A percentile compares a stretch with the other conserved stretches of the same genome.
These are phyloP conservation scores for Danio jaintianensis DNA, from an alignment of 2,797 vertebrate genomes.

Conservation along the genomic window DNA sequence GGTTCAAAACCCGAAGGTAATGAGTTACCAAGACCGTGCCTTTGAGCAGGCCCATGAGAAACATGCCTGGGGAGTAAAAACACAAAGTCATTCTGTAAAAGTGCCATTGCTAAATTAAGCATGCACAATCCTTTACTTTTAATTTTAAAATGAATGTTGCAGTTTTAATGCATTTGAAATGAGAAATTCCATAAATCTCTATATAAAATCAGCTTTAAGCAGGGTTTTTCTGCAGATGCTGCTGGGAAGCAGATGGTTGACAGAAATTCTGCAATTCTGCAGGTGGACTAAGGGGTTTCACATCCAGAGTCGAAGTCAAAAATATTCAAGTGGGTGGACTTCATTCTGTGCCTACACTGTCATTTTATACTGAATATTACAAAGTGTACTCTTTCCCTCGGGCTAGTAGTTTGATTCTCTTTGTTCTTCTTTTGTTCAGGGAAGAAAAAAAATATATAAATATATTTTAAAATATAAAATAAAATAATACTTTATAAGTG, in stretches of 20 bases:
- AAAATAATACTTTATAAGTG: too few relatives aligned
- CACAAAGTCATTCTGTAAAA: neutral
- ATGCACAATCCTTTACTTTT: neutral
- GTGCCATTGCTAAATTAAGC: neutral
- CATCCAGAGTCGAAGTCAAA: neutral
- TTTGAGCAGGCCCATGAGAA: neutral
- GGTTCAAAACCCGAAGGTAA: conserved; percentile 14
- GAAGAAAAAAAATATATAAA: too few relatives aligned
- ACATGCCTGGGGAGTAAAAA: neutral
- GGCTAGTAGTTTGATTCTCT: neutral
- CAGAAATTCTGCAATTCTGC: neutral
- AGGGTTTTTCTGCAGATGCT: conserved; percentile 14
- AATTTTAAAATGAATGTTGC: neutral
- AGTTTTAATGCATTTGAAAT: neutral
- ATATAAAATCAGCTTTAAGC: neutral
- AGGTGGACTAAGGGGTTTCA: neutral
- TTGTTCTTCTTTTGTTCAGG: too few relatives aligned
- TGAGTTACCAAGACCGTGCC: neutral
- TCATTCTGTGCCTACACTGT: neutral
- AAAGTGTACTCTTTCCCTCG: neutral
- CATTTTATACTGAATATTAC: neutral
- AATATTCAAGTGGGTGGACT: conserved; percentile 1
- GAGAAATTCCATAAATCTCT: neutral
- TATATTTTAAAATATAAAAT: too few relatives aligned
- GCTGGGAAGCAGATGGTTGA: neutral